These are phyloP conservation scores for Lithophane socia DNA, from an alignment of 2,888 invertebrate genomes.

Conservation along the genomic window DNA sequence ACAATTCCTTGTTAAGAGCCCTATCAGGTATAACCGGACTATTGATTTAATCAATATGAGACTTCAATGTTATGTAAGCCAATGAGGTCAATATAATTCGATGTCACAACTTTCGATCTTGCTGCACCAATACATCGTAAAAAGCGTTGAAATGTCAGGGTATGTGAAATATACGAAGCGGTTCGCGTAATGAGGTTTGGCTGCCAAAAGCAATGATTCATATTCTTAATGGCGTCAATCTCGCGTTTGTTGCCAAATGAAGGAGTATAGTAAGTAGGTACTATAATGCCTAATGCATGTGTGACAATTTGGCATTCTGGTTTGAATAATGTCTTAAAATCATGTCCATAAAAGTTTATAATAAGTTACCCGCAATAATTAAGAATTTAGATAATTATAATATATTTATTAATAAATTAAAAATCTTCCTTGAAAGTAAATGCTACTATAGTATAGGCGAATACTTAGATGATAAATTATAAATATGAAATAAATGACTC, in stretches of 20 bases:
- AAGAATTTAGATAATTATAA: too few relatives aligned
- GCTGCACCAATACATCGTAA: constrained; percentile 62
- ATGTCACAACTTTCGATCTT: constrained; percentile 63
- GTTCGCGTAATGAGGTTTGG: constrained; percentile 62
- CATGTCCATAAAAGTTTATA: too few relatives aligned
- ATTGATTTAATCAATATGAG: constrained; percentile 45
- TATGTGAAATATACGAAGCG: constrained; percentile 58
- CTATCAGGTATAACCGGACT: constrained; percentile 41
- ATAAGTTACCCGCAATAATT: too few relatives aligned
- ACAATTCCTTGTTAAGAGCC: constrained; percentile 36
- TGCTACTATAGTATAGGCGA: too few relatives aligned
- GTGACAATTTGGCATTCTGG: constrained; percentile 39
- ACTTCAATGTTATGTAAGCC: constrained; percentile 22
- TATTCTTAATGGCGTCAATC: constrained; percentile 69
- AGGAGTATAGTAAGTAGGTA: constrained; percentile 41
- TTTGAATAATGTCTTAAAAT: too few relatives aligned
- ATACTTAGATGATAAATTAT: too few relatives aligned
- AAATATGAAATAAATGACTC: too few relatives aligned
- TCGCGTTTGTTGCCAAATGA: constrained; percentile 64
- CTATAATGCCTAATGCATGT: constrained; percentile 40
- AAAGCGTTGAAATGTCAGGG: constrained; percentile 58
- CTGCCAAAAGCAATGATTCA: constrained; percentile 72
- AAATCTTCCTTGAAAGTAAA: too few relatives aligned
- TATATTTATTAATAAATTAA: too few relatives aligned
- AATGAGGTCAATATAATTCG: constrained; percentile 57